phyloP scores from a whole-genome alignment of 2,797 vertebrate genomes.

The Pipistrellus nathusii region DNA sequence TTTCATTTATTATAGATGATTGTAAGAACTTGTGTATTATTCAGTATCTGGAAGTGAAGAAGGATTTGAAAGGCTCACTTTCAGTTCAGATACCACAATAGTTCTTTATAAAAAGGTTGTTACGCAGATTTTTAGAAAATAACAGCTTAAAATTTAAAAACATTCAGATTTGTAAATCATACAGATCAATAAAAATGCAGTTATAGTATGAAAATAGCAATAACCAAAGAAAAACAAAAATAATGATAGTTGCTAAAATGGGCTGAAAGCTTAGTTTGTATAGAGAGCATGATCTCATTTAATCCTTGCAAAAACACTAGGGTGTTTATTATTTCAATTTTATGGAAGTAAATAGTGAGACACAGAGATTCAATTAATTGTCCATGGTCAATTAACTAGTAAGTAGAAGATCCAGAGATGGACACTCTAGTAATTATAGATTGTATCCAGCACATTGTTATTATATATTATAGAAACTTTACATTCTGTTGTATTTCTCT shows the following conservation, averaged over 20 bases:
- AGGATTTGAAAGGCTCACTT: slow-evolving; percentile 64
- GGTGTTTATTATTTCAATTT: background rate
- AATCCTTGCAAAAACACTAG: background rate
- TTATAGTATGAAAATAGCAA: background rate
- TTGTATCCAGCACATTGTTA: background rate
- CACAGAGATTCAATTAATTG: background rate
- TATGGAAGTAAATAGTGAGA: background rate
- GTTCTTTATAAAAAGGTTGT: background rate
- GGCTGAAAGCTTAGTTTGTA: background rate
- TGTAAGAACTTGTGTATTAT: slow-evolving; percentile 60
- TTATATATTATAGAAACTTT: background rate
- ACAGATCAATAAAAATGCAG: background rate
- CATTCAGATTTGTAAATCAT: slow-evolving; percentile 19
- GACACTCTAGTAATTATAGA: background rate
- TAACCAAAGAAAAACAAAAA: slow-evolving; percentile 4
- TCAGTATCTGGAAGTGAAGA: slow-evolving; percentile 61
- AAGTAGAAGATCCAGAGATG: slow-evolving; percentile 1
- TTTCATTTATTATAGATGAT: slow-evolving; percentile 73
- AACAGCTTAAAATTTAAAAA: slow-evolving; percentile 18
- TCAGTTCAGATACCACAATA: background rate
- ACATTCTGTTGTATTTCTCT: background rate
- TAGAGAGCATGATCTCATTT: background rate
- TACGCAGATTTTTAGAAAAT: slow-evolving; percentile 34
- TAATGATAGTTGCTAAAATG: slow-evolving; percentile 7
- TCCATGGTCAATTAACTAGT: background rate